Evolutionary conservation across 2,888 invertebrate species (phyloP), one percentile per base, ranked within the genome.

Genomic region (Pterobdella sp.): DNA sequence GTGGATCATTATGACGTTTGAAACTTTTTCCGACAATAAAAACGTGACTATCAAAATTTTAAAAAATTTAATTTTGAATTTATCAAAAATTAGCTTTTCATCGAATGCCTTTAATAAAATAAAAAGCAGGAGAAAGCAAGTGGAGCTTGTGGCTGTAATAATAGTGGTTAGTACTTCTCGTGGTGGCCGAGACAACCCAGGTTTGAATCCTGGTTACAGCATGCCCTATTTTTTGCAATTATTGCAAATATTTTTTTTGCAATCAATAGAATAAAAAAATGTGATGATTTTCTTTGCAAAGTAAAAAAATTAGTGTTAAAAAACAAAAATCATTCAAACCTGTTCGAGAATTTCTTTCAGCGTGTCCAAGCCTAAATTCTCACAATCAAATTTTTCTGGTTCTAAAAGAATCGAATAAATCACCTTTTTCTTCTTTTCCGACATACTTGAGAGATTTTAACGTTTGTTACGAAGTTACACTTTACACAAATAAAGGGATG

Each of bases 181-280:
- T 79, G 79, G 80, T 79, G 80, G 80, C 79, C 79, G 80, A 78
- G 79, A 80, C 78, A 79, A 79, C 80, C 79, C 80, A 79, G 80
- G 80, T 80, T 80, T 80, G 80, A 80, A 80, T 79, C 80, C 79
- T 79, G 79, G 79, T 80, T 78, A 80, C 79, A 78, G 79, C 80
- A 79, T 68, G 66, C 72, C 36, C 36, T 2, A 4, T 64, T 64
- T 64, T n/a, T 64, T 64, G 7, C n/a, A 64, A 14, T n/a, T 14
- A 29, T 64, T 64, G 29, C 26, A n/a, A 64, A 64, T 64, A 10
- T 64, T 64, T 64, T 64, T n/a, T 14, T 10, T 31, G 31, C 14
- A 31, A 64, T 64, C 14, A 29, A 7, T 14, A 52, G 52, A 52
- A 29, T 29, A 4, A 29, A 31, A 31, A n/a, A 14, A 64, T 64